Evolutionary conservation across 2,113 vertebrate genomes (phyloP).

Genomic region (Sprattus sprattus): DNA sequence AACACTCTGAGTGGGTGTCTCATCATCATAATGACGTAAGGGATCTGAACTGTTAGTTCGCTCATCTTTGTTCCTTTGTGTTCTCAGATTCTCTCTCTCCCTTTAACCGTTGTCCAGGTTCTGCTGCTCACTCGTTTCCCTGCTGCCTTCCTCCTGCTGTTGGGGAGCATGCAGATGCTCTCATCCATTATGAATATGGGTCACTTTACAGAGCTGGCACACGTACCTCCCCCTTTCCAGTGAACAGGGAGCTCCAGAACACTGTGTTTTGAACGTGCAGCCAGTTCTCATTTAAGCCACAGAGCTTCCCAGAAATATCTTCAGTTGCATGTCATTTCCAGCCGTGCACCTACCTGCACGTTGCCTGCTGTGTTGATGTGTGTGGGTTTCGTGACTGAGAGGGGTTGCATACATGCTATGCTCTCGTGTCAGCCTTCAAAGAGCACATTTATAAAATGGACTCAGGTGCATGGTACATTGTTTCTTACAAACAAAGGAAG

Average conservation of each 20-base stretch:
- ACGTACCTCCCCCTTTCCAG: not conserved
- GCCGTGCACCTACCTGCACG: not conserved
- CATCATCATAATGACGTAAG: not conserved
- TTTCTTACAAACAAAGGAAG: slow-evolving; percentile 28
- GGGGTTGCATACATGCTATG: not conserved
- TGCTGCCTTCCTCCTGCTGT: not conserved
- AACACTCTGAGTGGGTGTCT: not conserved
- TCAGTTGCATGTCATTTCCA: not conserved
- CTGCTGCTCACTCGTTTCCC: not conserved
- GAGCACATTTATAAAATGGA: slow-evolving; percentile 32
- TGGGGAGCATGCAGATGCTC: slow-evolving; percentile 45
- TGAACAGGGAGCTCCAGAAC: not conserved
- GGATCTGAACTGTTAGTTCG: not conserved
- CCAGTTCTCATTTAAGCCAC: not conserved
- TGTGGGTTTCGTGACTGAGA: not conserved
- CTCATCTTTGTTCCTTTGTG: not conserved
- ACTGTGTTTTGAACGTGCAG: not conserved
- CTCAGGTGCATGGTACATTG: not conserved
- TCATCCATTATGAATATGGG: slow-evolving; percentile 60
- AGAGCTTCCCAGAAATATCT: not conserved
- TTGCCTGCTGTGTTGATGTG: not conserved
- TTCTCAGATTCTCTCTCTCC: not conserved
- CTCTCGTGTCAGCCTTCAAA: not conserved
- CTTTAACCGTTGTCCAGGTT: not conserved
- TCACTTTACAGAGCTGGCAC: slow-evolving; percentile 38